A percentile compares a stretch with the other conserved stretches of the same genome.
These are phyloP conservation scores for Ochotona princeps DNA, from an alignment of 2,113 vertebrate species.

Conservation along the genomic window DNA sequence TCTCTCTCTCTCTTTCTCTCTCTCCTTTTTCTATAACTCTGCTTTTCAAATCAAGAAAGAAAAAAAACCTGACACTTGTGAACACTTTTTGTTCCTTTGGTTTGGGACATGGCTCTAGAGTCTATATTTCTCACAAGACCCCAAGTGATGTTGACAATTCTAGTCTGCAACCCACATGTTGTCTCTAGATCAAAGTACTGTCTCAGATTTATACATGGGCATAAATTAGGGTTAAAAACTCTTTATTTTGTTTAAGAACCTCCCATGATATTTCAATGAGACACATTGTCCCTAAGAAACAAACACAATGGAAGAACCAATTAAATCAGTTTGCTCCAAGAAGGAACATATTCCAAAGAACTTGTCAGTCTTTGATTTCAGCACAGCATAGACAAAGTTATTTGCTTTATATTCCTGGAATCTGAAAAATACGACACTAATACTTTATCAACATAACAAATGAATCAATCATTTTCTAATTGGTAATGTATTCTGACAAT, in stretches of 20 bases:
- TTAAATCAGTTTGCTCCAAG: neutral
- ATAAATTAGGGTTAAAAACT: neutral
- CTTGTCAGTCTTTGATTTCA: neutral
- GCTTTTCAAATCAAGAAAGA: no score
- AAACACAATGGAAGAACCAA: neutral
- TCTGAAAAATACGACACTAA: conserved; percentile 78
- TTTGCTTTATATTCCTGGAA: conserved; percentile 40
- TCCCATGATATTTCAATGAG: neutral
- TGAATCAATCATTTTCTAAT: conserved; percentile 83
- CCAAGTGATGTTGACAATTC: neutral
- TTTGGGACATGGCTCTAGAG: neutral
- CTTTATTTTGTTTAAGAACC: neutral
- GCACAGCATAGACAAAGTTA: neutral
- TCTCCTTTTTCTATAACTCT: no score
- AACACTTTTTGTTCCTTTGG: neutral
- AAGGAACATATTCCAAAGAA: neutral
- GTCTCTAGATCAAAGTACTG: neutral
- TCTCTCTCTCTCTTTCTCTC: no score
- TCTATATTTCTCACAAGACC: neutral
- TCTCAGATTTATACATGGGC: neutral
- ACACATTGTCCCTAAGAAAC: neutral
- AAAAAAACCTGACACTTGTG: neutral
- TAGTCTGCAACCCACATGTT: neutral
- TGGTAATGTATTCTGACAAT: conserved; percentile 74
- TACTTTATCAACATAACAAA: conserved; percentile 80